phyloP scores from a whole-genome alignment of 2,113 vertebrate species.

The Notothenia coriiceps region DNA sequence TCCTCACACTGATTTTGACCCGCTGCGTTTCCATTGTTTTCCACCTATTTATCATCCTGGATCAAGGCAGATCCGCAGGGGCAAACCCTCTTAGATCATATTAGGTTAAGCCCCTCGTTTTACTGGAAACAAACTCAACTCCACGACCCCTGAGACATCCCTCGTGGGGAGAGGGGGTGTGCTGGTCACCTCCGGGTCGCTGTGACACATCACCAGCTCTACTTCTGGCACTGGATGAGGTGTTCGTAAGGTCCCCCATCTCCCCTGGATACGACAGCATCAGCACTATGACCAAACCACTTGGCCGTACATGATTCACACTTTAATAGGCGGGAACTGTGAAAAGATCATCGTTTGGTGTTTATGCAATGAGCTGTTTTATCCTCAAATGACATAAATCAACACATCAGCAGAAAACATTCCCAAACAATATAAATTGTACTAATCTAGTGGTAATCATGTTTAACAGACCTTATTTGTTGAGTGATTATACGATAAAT shows the following conservation, averaged over 20 bases:
- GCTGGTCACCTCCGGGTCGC: conserved; percentile 68
- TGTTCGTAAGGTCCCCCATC: conserved; percentile 59
- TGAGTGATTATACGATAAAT: conserved; percentile 9
- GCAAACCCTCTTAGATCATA: conserved; percentile 58
- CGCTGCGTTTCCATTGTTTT: conserved; percentile 41
- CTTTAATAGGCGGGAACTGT: conserved; percentile 34
- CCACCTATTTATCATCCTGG: conserved; percentile 41
- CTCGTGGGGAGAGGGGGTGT: conserved; percentile 52
- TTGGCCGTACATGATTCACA: conserved; percentile 45
- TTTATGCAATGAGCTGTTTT: conserved; percentile 46
- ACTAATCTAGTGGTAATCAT: background rate
- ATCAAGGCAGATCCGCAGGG: conserved; percentile 20
- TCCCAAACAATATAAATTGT: background rate
- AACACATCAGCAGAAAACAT: conserved; percentile 4
- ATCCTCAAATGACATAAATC: conserved; percentile 19
- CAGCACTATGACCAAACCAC: conserved; percentile 39
- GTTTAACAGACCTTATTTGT: conserved; percentile 2
- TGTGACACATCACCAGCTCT: conserved; percentile 62
- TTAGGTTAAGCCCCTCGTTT: conserved; percentile 49
- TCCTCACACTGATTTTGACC: conserved; percentile 13
- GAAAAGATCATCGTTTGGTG: conserved; percentile 40
- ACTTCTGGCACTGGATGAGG: conserved; percentile 46
- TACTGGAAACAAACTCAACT: conserved; percentile 57
- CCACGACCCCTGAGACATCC: conserved; percentile 29
- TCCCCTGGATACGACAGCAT: conserved; percentile 32